Evolutionary conservation across 2,113 vertebrate species (phyloP).

Genomic region (Mus pahari): DNA sequence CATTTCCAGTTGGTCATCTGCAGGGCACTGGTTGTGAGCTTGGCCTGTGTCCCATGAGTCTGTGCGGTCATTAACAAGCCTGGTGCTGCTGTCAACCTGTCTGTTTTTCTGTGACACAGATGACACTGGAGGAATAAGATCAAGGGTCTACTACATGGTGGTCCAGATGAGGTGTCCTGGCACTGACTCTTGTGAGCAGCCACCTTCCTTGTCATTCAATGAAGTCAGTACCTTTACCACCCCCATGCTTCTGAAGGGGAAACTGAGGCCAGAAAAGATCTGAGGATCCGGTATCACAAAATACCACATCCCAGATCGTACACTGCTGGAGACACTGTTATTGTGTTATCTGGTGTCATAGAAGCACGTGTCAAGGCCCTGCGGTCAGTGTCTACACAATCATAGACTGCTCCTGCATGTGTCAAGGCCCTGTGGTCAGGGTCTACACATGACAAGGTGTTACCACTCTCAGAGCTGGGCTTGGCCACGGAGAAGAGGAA

Average conservation of each 20-base stretch:
- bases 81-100: background rate
- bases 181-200: background rate
- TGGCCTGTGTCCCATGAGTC: background rate
- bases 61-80: background rate
- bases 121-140: background rate
- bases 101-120: background rate
- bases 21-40: background rate
- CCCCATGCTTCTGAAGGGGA: background rate
- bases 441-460: background rate
- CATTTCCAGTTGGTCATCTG: background rate
- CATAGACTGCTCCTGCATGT: background rate
- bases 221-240: no score
- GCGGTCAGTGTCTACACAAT: background rate
- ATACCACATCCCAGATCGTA: background rate
- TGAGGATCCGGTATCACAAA: no score
- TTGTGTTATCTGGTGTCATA: background rate
- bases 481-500: background rate
- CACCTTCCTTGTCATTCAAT: accelerated
- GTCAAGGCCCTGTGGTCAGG: background rate
- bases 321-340: background rate
- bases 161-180: no score
- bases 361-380: background rate
- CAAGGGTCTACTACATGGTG: background rate
- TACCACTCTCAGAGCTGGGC: accelerated
- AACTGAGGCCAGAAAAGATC: background rate